Evolutionary conservation across 2,888 invertebrate species (phyloP), one percentile per base, ranked within the genome.

Genomic region (Agriotes lineatus): DNA sequence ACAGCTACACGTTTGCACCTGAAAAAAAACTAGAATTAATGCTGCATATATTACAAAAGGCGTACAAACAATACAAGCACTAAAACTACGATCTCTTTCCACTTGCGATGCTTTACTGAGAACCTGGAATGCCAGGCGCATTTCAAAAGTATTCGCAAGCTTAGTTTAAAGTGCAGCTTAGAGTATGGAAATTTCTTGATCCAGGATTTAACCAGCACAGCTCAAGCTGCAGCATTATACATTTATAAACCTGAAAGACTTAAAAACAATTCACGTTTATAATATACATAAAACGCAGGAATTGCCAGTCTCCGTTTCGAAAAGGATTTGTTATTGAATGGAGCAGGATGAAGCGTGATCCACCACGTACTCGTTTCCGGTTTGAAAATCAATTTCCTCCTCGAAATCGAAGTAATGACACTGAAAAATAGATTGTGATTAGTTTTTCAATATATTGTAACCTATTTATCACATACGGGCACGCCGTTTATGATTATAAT

Each of bases 391-490:
- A 70, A 82, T 77, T 76, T 83, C 83, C 74, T 83, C 83, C 68
- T 83, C 82, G 74, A 82, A 83, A 74, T 83, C 83, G 76, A 83
- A 83, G 73, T 83, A 83, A 76, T 83, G 83, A 75, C 83, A 83
- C 83, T 83, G 80, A 67, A 70, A 69, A 61, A 56, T 44, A 60
- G 42, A 42, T 18, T 42, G 42, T 14, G 12, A 42, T 42, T 42
- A 42, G 14, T 18, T 2, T 42, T 18, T 42, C 16, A 16, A 16
- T 42, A 16, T 42, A 42, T 7, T 16, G 14, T 12, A 16, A 14
- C 1, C 12, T 14, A 42, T 42, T 42, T 42, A 42, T 42, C 42
- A 42, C 9, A 16, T 16, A 14, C 1, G 5, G 14, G n/a, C n/a
- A 9, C 35, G 5, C 35, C 1, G 6, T 35, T 35, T 35, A 35